phyloP scores from a whole-genome alignment of 2,888 invertebrate genomes.

The Branchipolynoe longqiensis region DNA sequence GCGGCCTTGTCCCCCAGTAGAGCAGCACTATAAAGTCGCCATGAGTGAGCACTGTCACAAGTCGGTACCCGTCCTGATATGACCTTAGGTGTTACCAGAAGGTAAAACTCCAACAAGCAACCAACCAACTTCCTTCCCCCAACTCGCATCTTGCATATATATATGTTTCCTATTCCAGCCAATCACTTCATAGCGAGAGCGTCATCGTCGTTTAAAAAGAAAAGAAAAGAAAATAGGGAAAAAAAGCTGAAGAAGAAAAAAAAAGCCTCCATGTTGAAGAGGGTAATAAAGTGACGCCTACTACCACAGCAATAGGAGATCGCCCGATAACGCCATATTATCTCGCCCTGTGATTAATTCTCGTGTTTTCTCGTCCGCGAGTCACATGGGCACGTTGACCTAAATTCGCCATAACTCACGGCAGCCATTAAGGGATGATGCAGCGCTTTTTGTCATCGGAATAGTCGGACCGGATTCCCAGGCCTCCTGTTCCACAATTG shows the following conservation, averaged over 20 bases:
- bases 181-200: constrained; percentile 8
- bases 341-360: constrained; percentile 40
- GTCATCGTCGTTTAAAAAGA: no score
- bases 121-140: no score
- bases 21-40: no score
- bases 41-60: no score
- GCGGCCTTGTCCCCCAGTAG: no score
- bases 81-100: no score
- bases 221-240: no score
- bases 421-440: constrained; percentile 22
- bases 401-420: constrained; percentile 34
- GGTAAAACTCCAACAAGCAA: no score
- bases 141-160: no score
- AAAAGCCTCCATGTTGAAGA: constrained; percentile 40
- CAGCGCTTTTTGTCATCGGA: constrained; percentile 1
- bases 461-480: constrained; percentile 1
- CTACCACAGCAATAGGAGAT: constrained; percentile 37
- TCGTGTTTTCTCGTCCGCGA: constrained; percentile 40
- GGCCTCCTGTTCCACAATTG: not conserved
- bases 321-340: constrained; percentile 39
- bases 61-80: no score
- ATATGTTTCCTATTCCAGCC: constrained; percentile 40
- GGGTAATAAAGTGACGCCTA: constrained; percentile 21
- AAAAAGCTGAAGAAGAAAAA: no score
- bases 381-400: constrained; percentile 34